These are phyloP conservation scores for Hypsopygia costalis DNA, from an alignment of 2,888 invertebrate species.

Conservation along the genomic window DNA sequence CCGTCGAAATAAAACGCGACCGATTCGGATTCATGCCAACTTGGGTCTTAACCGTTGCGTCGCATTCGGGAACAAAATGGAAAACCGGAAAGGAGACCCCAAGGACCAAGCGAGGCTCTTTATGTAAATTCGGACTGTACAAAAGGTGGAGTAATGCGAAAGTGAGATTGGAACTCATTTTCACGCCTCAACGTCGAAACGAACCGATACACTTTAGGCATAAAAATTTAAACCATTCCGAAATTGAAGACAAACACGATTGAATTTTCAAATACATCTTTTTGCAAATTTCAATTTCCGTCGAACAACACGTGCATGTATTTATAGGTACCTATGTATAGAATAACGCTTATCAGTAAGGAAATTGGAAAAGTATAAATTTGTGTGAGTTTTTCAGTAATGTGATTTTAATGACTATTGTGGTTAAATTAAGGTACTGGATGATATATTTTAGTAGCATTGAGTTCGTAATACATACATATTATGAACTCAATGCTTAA, in stretches of 20 bases:
- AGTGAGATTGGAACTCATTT: constrained; percentile 63
- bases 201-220: constrained; percentile 43
- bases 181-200: constrained; percentile 42
- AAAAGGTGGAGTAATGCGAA: constrained; percentile 66
- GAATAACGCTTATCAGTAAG: neutral
- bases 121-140: constrained; percentile 70
- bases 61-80: constrained; percentile 71
- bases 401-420: constrained; percentile 3
- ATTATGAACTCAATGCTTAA: no score
- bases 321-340: neutral
- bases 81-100: constrained; percentile 69
- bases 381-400: constrained; percentile 14
- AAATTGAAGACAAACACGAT: constrained; percentile 38
- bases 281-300: constrained; percentile 18
- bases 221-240: constrained; percentile 32
- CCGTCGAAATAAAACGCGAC: constrained; percentile 56
- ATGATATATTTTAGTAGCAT: no score
- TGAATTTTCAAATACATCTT: constrained; percentile 11
- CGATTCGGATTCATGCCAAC: constrained; percentile 52
- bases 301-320: constrained; percentile 20
- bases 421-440: neutral
- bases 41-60: constrained; percentile 44
- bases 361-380: constrained; percentile 11
- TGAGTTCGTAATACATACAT: no score
- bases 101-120: constrained; percentile 65